These are phyloP conservation scores for Amblyraja radiata DNA, from an alignment of 2,797 vertebrate genomes.

Conservation along the genomic window DNA sequence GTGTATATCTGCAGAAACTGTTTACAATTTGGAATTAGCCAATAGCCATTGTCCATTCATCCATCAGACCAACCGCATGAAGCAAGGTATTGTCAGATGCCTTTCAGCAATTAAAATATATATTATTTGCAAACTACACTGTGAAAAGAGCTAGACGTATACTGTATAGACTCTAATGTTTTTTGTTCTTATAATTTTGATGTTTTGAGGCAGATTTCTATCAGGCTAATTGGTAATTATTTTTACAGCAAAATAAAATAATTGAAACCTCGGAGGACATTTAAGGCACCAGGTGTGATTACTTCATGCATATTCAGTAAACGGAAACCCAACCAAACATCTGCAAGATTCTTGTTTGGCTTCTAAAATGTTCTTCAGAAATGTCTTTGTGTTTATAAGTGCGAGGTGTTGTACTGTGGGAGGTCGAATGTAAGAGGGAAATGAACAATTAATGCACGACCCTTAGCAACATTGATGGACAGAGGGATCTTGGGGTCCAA, in stretches of 20 bases:
- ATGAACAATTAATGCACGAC: too few relatives aligned
- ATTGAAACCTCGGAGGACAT: background rate
- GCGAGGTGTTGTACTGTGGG: too few relatives aligned
- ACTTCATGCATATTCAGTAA: background rate
- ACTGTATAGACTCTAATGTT: background rate
- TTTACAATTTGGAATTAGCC: background rate
- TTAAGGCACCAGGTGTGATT: too few relatives aligned
- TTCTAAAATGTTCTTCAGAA: background rate
- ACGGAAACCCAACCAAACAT: background rate
- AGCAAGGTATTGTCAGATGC: background rate
- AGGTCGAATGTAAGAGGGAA: too few relatives aligned
- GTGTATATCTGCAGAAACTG: too few relatives aligned
- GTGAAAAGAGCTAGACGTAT: background rate
- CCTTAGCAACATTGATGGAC: too few relatives aligned
- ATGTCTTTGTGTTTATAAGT: background rate
- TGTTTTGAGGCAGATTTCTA: background rate
- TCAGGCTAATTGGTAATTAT: background rate
- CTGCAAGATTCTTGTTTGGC: background rate
- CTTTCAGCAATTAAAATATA: background rate
- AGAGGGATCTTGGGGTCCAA: too few relatives aligned
- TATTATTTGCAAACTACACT: background rate
- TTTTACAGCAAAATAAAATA: background rate
- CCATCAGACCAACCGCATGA: too few relatives aligned
- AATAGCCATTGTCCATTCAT: background rate
- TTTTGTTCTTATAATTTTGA: background rate